phyloP scores from a whole-genome alignment of 2,797 vertebrate genomes.

The Siniperca undulata region DNA sequence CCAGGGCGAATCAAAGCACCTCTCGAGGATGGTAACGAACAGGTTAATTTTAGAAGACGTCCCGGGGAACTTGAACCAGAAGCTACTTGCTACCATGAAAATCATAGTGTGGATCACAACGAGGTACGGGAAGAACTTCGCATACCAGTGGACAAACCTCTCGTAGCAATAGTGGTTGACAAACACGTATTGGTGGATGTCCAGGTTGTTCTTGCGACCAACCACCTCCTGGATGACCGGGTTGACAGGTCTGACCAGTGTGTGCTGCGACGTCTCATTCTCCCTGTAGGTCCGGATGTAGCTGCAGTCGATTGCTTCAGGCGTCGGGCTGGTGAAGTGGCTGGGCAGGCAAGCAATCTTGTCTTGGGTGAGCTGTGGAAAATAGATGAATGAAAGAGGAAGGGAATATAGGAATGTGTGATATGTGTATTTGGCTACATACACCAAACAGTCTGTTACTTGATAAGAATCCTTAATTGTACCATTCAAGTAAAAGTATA shows the following conservation, averaged over 20 bases:
- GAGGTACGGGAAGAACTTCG: conserved; percentile 94
- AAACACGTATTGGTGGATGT: conserved; percentile 93
- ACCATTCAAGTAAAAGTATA: neutral
- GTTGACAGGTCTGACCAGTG: conserved; percentile 45
- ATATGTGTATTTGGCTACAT: neutral
- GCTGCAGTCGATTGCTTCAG: conserved; percentile 83
- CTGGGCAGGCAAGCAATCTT: conserved; percentile 93
- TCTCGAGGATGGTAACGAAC: conserved; percentile 91
- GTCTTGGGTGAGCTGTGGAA: conserved; percentile 90
- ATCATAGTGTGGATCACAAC: conserved; percentile 92
- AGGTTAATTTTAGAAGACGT: conserved; percentile 95
- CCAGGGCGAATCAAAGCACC: conserved; percentile 95
- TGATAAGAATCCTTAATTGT: neutral
- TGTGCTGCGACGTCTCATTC: conserved; percentile 71
- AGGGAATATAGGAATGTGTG: neutral
- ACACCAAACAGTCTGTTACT: neutral
- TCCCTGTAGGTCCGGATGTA: conserved; percentile 77
- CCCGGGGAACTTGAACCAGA: conserved; percentile 96
- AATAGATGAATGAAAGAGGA: neutral
- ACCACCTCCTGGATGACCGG: conserved; percentile 79
- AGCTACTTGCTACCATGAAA: conserved; percentile 94
- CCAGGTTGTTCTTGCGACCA: conserved; percentile 90
- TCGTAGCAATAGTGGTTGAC: conserved; percentile 94
- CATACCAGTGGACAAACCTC: conserved; percentile 92
- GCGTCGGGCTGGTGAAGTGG: conserved; percentile 79